Percentiles rank a stretch among this genome's conserved stretches.
phyloP scores from a whole-genome alignment of 2,888 invertebrate genomes.

The Callyntrura sp. region DNA sequence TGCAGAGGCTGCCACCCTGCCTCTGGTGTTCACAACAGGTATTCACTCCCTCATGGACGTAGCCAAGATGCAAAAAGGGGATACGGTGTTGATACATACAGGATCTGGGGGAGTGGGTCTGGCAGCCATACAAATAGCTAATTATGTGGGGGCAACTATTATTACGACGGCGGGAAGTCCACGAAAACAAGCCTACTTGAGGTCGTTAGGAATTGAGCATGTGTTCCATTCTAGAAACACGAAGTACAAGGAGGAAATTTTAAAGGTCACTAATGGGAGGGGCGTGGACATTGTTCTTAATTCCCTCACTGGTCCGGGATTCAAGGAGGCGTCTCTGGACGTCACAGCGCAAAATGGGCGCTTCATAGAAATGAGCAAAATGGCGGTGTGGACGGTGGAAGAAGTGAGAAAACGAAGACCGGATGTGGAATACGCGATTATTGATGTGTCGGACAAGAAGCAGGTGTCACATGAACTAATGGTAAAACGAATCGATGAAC shows the following conservation, averaged over 20 bases:
- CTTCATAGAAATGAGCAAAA: conserved; percentile 79
- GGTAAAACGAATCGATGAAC: too few species aligned
- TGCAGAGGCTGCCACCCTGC: conserved; percentile 28
- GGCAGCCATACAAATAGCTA: conserved; percentile 66
- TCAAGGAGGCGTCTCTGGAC: conserved; percentile 74
- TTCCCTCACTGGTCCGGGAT: conserved; percentile 77
- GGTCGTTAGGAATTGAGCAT: conserved; percentile 64
- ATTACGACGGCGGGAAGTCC: conserved; percentile 74
- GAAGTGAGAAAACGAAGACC: conserved; percentile 68
- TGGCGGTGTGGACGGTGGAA: conserved; percentile 73
- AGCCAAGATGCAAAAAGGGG: conserved; percentile 48
- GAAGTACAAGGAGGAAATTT: conserved; percentile 63
- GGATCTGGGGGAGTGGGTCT: conserved; percentile 74
- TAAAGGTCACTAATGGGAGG: conserved; percentile 52
- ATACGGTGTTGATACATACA: conserved; percentile 67
- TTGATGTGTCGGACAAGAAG: conserved; percentile 68
- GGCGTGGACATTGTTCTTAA: conserved; percentile 79
- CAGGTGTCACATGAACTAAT: conserved; percentile 5
- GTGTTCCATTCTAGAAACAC: conserved; percentile 79
- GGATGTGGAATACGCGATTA: conserved; percentile 73
- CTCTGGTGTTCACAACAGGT: conserved; percentile 21
- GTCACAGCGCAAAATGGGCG: conserved; percentile 62
- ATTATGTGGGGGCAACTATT: conserved; percentile 63
- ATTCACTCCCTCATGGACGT: conserved; percentile 30
- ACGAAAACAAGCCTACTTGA: conserved; percentile 69